Base-by-base conservation (phyloP, 2,888 invertebrate genomes). In the Patella caerulea region DNA sequence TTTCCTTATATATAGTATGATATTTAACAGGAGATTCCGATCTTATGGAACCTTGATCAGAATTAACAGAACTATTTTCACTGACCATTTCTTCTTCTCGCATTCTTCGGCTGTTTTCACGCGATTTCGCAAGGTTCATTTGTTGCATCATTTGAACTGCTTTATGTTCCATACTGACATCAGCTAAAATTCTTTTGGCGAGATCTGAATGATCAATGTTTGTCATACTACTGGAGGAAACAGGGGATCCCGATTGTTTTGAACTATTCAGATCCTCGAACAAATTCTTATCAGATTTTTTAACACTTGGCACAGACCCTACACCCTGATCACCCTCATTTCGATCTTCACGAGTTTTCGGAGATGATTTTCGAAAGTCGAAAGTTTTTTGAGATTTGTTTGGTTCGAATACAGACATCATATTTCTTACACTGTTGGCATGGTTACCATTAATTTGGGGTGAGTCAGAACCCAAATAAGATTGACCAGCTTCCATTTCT, bases 121-220 rank as follows among this genome's bases (percentile, higher is more conserved):
- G 86, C 7, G 88, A 85, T 52, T 83, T 80, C 2, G 86, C 79
- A 69, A 86, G 79, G 76, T 86, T 88, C 34, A 84, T 82, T 72
- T 80, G 83, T 79, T 89, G 89, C 83, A 88, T 83, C 12, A 82
- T 78, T 76, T 89, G 88, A 14, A 89, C 82, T 52, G 86, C 86
- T 55, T 81, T 83, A 77, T 87, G 85, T 54, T 88, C 83, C 17
- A 77, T 81, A 34, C 86, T 86, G 24, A 88, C 87, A 80, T 89
- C 89, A 45, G 83, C 84, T 83, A 89, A 83, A n/a, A 88, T 86
- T 74, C 86, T 87, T 72, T 85, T 79, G 11, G 88, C 88, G 72
- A 89, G 83, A 73, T 88, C 87, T 65, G 86, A 81, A 59, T 86
- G 88, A 78, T 86, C 83, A 73, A 83, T 81, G 19, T 19, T 65